phyloP scores from a whole-genome alignment of 2,888 invertebrate species.

The Torymus texanus region DNA sequence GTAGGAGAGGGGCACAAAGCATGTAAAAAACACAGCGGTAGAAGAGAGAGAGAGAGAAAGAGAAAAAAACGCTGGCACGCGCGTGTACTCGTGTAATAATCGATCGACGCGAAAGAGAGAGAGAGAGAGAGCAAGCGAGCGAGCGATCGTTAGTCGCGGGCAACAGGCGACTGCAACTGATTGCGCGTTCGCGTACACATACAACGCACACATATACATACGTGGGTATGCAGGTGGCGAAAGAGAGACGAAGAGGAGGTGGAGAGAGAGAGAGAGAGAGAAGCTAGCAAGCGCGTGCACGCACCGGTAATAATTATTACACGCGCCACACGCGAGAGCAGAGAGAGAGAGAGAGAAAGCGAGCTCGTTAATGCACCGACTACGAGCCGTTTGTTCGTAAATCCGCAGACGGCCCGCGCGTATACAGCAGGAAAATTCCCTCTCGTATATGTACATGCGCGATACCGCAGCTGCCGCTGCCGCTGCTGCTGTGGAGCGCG shows the following conservation, averaged over 20 bases:
- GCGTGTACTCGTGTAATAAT: neutral
- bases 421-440: constrained; percentile 2
- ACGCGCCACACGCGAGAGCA: constrained; percentile 29
- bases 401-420: constrained; percentile 39
- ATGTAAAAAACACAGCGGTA: no score
- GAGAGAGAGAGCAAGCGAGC: constrained; percentile 6
- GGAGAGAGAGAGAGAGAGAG: neutral
- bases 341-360: neutral
- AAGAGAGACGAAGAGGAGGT: neutral
- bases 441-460: neutral
- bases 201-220: neutral
- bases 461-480: neutral
- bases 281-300: constrained; percentile 41
- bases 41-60: neutral
- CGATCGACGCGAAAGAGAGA: constrained; percentile 21
- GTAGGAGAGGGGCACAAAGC: no score
- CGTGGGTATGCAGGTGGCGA: neutral
- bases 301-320: constrained; percentile 59
- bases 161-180: constrained; percentile 55
- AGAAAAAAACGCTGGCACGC: neutral
- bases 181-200: constrained; percentile 28
- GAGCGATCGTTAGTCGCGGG: constrained; percentile 42
- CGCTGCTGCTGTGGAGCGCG: no score
- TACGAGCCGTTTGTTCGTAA: constrained; percentile 57
- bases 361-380: constrained; percentile 60